Conservation (phyloP, 2,888 invertebrate species). For the Rhogogaster chlorosoma region DNA sequence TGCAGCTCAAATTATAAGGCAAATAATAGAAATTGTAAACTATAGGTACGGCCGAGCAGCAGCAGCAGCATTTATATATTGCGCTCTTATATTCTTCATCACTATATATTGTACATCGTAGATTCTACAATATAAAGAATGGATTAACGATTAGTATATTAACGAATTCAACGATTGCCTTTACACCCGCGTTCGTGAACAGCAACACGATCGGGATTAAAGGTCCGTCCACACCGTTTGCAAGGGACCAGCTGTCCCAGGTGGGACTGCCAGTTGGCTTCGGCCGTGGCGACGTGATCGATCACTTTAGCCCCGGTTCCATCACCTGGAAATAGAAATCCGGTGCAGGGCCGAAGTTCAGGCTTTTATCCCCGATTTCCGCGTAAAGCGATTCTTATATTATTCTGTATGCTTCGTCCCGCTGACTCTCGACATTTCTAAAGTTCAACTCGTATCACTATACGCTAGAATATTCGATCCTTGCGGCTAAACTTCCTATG, state of each 20-base stretch:
- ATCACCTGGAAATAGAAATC: conserved; percentile 60
- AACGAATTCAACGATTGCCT: conserved; percentile 61
- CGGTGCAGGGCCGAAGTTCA: conserved; percentile 4
- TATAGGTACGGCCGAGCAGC: neutral
- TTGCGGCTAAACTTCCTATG: neutral
- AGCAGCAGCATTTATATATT: neutral
- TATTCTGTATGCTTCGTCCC: neutral
- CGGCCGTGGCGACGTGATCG: conserved; percentile 70
- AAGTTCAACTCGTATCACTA: neutral
- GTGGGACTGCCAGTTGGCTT: conserved; percentile 80
- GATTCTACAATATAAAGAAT: neutral
- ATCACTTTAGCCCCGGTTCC: conserved; percentile 62
- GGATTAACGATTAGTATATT: neutral
- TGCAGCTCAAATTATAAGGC: neutral
- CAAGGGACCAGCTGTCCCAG: conserved; percentile 81
- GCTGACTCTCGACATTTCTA: neutral
- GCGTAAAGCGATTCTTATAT: neutral
- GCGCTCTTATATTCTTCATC: neutral
- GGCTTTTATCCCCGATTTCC: conserved; percentile 9
- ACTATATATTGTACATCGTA: neutral
- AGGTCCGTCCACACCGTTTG: conserved; percentile 82
- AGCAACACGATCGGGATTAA: conserved; percentile 81
- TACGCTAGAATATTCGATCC: neutral
- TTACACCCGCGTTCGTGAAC: conserved; percentile 82
- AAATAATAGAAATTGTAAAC: neutral